Evolutionary conservation across 2,888 invertebrate species (phyloP).

Genomic region (Lepeophtheirus nordmannii): DNA sequence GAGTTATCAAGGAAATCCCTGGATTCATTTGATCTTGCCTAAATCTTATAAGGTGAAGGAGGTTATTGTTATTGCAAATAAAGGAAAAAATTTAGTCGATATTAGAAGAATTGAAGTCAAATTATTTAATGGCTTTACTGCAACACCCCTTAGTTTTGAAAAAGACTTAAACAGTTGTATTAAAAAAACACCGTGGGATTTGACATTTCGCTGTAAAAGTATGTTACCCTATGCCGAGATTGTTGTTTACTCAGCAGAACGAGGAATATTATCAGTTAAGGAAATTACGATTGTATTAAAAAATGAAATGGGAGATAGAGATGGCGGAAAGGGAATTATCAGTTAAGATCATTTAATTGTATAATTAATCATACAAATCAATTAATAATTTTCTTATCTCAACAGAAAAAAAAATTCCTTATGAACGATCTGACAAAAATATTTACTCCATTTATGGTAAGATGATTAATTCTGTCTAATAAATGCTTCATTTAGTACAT

Average conservation of each 20-base stretch:
- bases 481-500: no score
- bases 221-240: background rate
- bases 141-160: background rate
- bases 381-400: no score
- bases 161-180: background rate
- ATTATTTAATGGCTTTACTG: background rate
- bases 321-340: background rate
- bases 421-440: no score
- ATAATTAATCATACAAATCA: no score
- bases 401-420: no score
- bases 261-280: background rate
- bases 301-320: background rate
- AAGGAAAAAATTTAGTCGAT: background rate
- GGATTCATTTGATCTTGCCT: background rate
- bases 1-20: background rate
- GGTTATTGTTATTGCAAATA: background rate
- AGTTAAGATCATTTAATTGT: no score
- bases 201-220: background rate
- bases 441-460: no score
- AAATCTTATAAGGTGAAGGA: background rate
- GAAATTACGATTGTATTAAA: background rate
- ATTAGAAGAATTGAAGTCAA: background rate
- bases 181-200: background rate
- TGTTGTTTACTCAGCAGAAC: background rate
- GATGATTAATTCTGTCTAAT: no score